A percentile compares a stretch with the other conserved stretches of the same genome.
These are phyloP conservation scores for Triplophysa rosa DNA, from an alignment of 2,113 vertebrate species.

Conservation along the genomic window DNA sequence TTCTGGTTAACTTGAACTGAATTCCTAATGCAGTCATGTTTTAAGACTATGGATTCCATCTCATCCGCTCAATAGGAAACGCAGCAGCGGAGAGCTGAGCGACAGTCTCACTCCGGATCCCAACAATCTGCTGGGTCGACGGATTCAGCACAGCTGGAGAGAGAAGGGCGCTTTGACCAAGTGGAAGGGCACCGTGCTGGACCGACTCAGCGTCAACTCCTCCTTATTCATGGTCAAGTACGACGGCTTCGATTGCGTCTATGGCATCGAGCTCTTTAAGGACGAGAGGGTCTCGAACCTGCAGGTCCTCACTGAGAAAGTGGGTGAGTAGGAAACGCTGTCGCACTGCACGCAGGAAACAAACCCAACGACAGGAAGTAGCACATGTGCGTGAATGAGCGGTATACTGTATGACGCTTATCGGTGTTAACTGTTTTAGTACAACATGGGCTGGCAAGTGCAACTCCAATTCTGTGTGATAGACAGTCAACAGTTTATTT, in stretches of 20 bases:
- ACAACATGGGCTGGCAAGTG: too few species aligned
- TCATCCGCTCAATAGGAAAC: conserved; percentile 67
- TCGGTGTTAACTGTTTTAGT: too few species aligned
- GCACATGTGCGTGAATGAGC: conserved; percentile 14
- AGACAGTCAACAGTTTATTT: too few species aligned
- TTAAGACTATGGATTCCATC: background rate
- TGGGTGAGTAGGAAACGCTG: conserved; percentile 65
- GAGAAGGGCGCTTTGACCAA: conserved; percentile 79
- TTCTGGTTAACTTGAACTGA: background rate
- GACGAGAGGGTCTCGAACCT: conserved; percentile 77
- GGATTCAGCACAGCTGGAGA: conserved; percentile 80
- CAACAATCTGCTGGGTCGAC: conserved; percentile 74
- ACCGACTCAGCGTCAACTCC: conserved; percentile 75
- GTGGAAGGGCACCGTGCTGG: conserved; percentile 81
- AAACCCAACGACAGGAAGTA: conserved; percentile 23
- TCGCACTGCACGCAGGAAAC: conserved; percentile 21
- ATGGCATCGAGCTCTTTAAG: conserved; percentile 82
- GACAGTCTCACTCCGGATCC: conserved; percentile 75
- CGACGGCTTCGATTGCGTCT: conserved; percentile 80
- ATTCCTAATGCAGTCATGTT: too few species aligned
- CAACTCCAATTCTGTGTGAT: too few species aligned
- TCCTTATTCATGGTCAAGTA: conserved; percentile 82
- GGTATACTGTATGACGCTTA: background rate
- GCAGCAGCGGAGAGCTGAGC: conserved; percentile 79
- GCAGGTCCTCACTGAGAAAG: conserved; percentile 76